A percentile compares a stretch with the other conserved stretches of the same genome.
Conservation (phyloP, 2,113 vertebrate genomes). For the Lutjanus erythropterus region DNA sequence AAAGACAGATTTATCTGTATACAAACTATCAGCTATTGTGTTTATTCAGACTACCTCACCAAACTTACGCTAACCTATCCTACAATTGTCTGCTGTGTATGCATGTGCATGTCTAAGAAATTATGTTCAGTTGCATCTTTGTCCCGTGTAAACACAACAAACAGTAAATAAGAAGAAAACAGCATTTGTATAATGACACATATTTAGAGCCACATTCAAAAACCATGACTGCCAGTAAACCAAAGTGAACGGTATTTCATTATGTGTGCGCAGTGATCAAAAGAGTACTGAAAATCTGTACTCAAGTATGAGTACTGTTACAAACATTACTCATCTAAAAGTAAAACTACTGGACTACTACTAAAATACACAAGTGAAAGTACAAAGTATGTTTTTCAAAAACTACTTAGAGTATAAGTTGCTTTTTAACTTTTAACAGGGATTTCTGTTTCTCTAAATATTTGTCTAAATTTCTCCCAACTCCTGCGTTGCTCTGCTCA, state of each 20-base stretch:
- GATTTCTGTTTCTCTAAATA: too few relatives aligned
- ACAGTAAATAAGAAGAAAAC: slow-evolving; percentile 10
- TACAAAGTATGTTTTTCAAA: too few relatives aligned
- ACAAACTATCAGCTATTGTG: neutral
- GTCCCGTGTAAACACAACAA: neutral
- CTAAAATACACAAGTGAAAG: too few relatives aligned
- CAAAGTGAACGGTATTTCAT: neutral
- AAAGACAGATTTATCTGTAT: neutral
- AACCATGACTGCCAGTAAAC: neutral
- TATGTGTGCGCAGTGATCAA: neutral
- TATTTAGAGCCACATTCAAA: neutral
- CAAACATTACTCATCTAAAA: too few relatives aligned
- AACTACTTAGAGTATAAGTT: too few relatives aligned
- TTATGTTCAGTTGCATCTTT: neutral
- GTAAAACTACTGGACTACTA: too few relatives aligned
- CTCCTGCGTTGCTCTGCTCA: too few relatives aligned
- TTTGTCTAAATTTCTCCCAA: too few relatives aligned
- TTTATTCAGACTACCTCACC: neutral
- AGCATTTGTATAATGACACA: neutral
- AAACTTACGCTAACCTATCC: neutral
- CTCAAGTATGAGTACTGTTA: too few relatives aligned
- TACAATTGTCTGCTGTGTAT: too few relatives aligned
- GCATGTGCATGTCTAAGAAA: neutral
- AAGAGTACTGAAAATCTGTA: too few relatives aligned
- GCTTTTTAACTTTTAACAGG: too few relatives aligned